A percentile compares a stretch with the other conserved stretches of the same genome.
phyloP scores from a whole-genome alignment of 2,797 vertebrate species.

The Etheostoma nigrum region DNA sequence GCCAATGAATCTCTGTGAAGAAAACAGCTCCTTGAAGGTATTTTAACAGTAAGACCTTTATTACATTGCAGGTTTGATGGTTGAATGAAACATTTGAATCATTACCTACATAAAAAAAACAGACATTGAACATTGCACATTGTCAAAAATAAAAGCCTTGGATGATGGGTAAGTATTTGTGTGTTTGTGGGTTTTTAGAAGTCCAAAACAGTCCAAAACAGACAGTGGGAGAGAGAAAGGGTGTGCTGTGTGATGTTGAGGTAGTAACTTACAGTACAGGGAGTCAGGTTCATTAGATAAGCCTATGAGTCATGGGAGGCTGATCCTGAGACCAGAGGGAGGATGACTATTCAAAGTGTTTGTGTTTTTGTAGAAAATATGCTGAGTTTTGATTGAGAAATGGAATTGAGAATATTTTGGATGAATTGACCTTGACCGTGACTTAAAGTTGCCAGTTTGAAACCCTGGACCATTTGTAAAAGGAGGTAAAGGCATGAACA shows the following conservation, averaged over 20 bases:
- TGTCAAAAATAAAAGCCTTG: neutral
- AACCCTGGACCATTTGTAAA: slow-evolving; percentile 1
- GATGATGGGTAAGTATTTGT: neutral
- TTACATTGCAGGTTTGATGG: neutral
- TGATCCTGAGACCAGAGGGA: slow-evolving; percentile 26
- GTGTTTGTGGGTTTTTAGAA: slow-evolving; percentile 22
- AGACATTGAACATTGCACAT: neutral
- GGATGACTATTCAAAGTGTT: slow-evolving; percentile 24
- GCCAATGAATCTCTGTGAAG: slow-evolving; percentile 26
- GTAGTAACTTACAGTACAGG: slow-evolving; percentile 21
- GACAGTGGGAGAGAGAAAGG: slow-evolving; percentile 31
- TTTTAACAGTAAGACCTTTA: slow-evolving; percentile 3
- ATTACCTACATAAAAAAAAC: slow-evolving; percentile 2
- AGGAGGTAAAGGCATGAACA: neutral
- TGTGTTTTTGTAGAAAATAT: slow-evolving; percentile 35
- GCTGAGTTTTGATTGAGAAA: slow-evolving; percentile 16
- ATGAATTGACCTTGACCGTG: neutral
- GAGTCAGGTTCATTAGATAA: slow-evolving; percentile 50
- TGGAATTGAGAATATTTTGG: neutral
- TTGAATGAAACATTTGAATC: slow-evolving; percentile 28
- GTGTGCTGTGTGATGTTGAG: slow-evolving; percentile 41
- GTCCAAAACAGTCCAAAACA: slow-evolving; percentile 29
- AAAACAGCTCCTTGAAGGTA: slow-evolving; percentile 32
- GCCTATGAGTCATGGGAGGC: slow-evolving; percentile 52
- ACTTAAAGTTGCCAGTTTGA: neutral